Conservation (phyloP, 2,888 invertebrate genomes). For the Xestia rhomboidea region DNA sequence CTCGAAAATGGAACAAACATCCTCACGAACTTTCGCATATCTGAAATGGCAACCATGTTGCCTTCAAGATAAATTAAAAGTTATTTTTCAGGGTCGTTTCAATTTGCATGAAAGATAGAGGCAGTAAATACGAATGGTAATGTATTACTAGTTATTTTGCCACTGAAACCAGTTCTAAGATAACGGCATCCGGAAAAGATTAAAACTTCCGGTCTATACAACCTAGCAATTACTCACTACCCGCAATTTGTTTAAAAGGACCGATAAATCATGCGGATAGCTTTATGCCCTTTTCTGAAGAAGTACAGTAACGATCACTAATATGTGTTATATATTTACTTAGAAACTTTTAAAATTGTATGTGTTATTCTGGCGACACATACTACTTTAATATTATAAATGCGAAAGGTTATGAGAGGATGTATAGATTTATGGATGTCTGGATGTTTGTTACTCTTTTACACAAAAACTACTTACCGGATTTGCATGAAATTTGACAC, state of each 20-base stretch:
- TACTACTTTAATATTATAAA: no score
- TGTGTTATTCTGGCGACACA: background rate
- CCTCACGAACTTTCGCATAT: background rate
- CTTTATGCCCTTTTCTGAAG: conserved; percentile 33
- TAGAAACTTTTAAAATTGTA: background rate
- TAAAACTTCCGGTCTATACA: conserved; percentile 45
- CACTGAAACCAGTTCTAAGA: conserved; percentile 16
- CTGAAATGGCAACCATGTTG: background rate
- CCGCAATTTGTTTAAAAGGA: conserved; percentile 32
- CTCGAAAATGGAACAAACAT: background rate
- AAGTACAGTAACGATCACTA: background rate
- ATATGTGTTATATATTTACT: background rate
- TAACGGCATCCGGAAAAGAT: conserved; percentile 29
- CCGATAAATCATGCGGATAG: conserved; percentile 48
- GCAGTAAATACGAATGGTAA: background rate
- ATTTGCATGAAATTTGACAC: no score
- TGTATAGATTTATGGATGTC: no score
- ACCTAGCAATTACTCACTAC: conserved; percentile 35
- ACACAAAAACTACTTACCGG: no score
- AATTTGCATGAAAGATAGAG: background rate
- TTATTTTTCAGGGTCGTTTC: background rate
- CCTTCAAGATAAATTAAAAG: conserved; percentile 1
- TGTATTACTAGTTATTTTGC: background rate
- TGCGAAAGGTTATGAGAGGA: no score
- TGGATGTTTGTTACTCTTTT: no score